Evolutionary conservation across 2,113 vertebrate genomes (phyloP), one percentile per base, ranked within the genome.

Genomic region (Crotalus horridus): DNA sequence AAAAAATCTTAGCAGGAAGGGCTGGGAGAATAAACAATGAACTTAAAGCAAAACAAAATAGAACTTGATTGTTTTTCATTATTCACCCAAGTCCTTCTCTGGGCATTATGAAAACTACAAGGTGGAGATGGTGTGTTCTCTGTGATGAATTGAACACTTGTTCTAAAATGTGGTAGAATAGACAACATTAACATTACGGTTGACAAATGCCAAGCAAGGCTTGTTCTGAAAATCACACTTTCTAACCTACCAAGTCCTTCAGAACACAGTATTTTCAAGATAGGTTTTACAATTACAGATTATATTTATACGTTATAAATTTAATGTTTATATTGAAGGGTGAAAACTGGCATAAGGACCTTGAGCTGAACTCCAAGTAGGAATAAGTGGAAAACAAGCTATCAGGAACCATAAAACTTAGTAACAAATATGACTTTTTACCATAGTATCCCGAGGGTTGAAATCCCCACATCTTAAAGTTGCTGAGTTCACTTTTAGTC

Each of bases 1-100:
- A 92, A 54, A 89, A 89, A 54, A 55, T 54, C 64, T 92, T 39
- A 85, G 88, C 87, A 58, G 87, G 91, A 92, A 92, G 87, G 53
- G 87, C 64, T 89, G 39, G 64, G 87, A 92, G 39, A 92, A 58
- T 85, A 89, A 92, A 92, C 91, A 92, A 89, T 81, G 91, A 58
- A 58, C 15, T 89, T 4, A 85, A 46, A 33, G 13, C n/a, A n/a
- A 89, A 33, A 87, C 21, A 53, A 59, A 64, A 55, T 43, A 58
- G 33, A 33, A 89, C 46, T 39, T 56, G 53, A 92, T 92, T 92
- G 91, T 92, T 89, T 92, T 81, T 81, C 39, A 89, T 85, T 89
- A 85, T 89, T 74, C 24, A 88, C 64, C 33, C 53, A 92, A 58
- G 61, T 23, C 43, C n/a, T n/a, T 46, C 91, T 43, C 23, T 0